Base-by-base conservation (phyloP, 2,797 vertebrate species). In the Lagocephalus sceleratus region DNA sequence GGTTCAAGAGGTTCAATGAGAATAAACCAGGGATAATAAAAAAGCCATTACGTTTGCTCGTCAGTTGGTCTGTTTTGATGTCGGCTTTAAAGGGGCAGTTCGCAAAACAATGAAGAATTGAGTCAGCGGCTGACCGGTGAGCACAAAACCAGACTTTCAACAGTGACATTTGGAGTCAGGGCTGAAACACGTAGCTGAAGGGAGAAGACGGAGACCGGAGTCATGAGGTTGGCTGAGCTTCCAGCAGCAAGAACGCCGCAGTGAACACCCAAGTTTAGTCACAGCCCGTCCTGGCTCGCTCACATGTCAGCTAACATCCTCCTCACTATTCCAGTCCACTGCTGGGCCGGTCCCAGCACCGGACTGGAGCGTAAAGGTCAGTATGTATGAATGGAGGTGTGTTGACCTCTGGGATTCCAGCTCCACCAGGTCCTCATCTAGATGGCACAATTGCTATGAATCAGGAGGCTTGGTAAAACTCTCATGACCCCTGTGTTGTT, bases 301-400 rank as follows among this genome's bases (percentile, higher is more conserved):
- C 74, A 79, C 75, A 73, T 81, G 84, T 83, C 81, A 71, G 66
- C 73, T 65, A 45, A 68, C 76, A 74, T 82, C 75, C 76, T 80
- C 77, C 61, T 82, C 76, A 73, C 64, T 56, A 43, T 77, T 76
- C 75, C 75, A 54, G 60, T 70, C 66, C 78, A 50, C 65, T 79
- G 54, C 63, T 60, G 55, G 68, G 59, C 61, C 56, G 41, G 66
- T 65, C 66, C 68, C 57, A 14, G 60, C 41, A 59, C 57, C 67
- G 62, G 69, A 4, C 32, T 35, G 32, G 32, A 14, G 32, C 32
- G 11, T 29, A 10, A 29, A 29, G 29, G 29, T 29, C 29, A 29
- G 29, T 29, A 10, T 35, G 5, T 3, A 35, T 35, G 32, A 35
- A 35, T 14, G 11, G 14, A 35, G 32, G 32, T 25, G 23, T 12